Percentiles rank a stretch among this genome's conserved stretches.
Conservation (phyloP, 2,113 vertebrate genomes). For the Leiothrix lutea region DNA sequence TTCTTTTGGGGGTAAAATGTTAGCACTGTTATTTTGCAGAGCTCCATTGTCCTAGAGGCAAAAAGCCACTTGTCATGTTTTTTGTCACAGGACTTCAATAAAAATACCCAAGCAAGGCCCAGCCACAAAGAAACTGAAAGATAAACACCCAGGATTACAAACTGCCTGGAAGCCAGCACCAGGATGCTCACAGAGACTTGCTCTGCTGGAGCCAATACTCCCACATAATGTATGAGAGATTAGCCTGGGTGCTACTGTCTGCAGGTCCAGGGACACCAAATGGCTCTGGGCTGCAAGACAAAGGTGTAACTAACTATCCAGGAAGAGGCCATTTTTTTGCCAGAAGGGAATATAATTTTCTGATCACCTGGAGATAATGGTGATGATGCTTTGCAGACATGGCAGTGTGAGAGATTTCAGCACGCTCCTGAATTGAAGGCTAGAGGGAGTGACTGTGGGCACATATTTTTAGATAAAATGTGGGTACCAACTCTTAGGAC, state of each 20-base stretch:
- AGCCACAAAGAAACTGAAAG: background rate
- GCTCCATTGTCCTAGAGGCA: background rate
- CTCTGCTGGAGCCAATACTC: background rate
- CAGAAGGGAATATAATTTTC: background rate
- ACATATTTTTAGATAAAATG: background rate
- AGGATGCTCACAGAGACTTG: background rate
- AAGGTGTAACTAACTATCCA: background rate
- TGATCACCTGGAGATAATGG: background rate
- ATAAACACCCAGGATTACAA: background rate
- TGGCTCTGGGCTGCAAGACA: background rate
- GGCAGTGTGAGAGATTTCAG: fast-evolving
- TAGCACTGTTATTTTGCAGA: background rate
- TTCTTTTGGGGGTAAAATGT: background rate
- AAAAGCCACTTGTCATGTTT: background rate
- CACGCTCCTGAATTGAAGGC: background rate
- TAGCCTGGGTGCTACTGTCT: background rate
- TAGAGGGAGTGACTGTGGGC: background rate
- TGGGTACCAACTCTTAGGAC: background rate
- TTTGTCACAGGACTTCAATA: background rate
- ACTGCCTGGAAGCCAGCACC: background rate
- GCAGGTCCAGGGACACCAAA: background rate
- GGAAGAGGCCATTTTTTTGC: background rate
- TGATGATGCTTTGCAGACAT: background rate
- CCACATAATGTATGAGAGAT: background rate
- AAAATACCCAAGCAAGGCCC: background rate